phyloP scores from a whole-genome alignment of 1,140 invertebrate species.

The Calliopsis andreniformis region DNA sequence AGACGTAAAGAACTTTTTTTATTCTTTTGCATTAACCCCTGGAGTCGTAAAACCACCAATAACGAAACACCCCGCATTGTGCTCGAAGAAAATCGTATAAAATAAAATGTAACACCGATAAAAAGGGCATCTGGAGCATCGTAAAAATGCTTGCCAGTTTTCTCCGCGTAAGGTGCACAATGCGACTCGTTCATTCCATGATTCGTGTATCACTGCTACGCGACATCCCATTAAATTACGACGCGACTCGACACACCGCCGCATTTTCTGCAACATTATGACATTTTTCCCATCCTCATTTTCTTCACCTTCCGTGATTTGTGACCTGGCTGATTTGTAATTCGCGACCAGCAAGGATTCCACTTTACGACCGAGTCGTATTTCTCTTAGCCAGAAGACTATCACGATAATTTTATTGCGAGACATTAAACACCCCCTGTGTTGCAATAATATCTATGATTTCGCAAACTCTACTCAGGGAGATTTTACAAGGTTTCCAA shows the following conservation, averaged over 20 bases:
- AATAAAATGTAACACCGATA: too few relatives aligned
- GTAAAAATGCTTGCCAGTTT: not conserved
- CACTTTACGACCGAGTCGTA: slow-evolving; percentile 4
- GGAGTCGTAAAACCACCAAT: too few relatives aligned
- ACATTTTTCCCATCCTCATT: slow-evolving; percentile 23
- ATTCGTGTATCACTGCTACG: slow-evolving; percentile 21
- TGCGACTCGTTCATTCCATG: slow-evolving; percentile 21
- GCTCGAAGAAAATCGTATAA: too few relatives aligned
- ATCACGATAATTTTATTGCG: slow-evolving; percentile 10
- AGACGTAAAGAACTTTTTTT: too few relatives aligned
- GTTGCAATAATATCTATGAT: too few relatives aligned
- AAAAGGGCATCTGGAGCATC: too few relatives aligned
- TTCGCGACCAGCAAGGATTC: slow-evolving; percentile 26
- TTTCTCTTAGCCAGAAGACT: not conserved
- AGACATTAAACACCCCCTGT: slow-evolving; percentile 8
- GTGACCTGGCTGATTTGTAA: slow-evolving; percentile 52
- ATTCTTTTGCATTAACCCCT: too few relatives aligned
- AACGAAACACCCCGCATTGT: too few relatives aligned
- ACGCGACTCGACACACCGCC: not conserved
- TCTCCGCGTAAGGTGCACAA: too few relatives aligned
- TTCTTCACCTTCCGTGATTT: slow-evolving; percentile 42
- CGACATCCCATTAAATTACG: slow-evolving; percentile 53
- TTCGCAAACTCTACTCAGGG: too few relatives aligned
- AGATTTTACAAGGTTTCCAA: not conserved
- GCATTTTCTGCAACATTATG: slow-evolving; percentile 41